Conservation (phyloP, 1,140 invertebrate species). For the Saccostrea glomerata region DNA sequence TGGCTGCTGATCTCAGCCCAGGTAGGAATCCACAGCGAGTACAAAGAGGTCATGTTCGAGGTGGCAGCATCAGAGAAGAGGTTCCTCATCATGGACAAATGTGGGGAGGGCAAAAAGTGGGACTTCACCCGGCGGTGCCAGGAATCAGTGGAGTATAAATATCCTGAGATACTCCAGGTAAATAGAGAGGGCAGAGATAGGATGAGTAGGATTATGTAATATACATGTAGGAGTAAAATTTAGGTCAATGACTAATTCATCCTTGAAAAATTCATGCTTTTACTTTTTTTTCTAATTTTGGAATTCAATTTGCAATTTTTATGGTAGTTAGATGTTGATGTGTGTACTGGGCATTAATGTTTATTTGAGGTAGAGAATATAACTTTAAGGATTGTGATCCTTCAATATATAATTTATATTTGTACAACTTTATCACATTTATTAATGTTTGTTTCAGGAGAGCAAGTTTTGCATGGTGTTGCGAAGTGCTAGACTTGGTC, state of each 20-base stretch:
- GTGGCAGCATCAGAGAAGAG: slow-evolving; percentile 77
- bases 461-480: slow-evolving; percentile 99
- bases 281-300: too few species aligned
- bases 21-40: slow-evolving; percentile 88
- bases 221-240: too few species aligned
- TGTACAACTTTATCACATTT: background rate
- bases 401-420: too few species aligned
- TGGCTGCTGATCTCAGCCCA: slow-evolving; percentile 89
- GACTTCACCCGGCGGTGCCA: slow-evolving; percentile 86
- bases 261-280: too few species aligned
- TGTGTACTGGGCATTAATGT: too few species aligned
- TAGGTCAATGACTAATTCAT: too few species aligned
- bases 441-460: slow-evolving; percentile 85
- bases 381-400: too few species aligned
- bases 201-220: too few species aligned
- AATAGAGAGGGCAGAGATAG: slow-evolving; percentile 61
- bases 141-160: slow-evolving; percentile 81
- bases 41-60: slow-evolving; percentile 85
- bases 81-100: slow-evolving; percentile 84
- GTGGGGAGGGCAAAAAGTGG: slow-evolving; percentile 80
- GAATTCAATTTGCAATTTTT: too few species aligned
- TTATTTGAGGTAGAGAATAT: too few species aligned
- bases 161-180: slow-evolving; percentile 89
- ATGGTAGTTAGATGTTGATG: too few species aligned
- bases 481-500: slow-evolving; percentile 93